Evolutionary conservation across 2,888 invertebrate genomes (phyloP).

Genomic region (Stenichneumon culpator): DNA sequence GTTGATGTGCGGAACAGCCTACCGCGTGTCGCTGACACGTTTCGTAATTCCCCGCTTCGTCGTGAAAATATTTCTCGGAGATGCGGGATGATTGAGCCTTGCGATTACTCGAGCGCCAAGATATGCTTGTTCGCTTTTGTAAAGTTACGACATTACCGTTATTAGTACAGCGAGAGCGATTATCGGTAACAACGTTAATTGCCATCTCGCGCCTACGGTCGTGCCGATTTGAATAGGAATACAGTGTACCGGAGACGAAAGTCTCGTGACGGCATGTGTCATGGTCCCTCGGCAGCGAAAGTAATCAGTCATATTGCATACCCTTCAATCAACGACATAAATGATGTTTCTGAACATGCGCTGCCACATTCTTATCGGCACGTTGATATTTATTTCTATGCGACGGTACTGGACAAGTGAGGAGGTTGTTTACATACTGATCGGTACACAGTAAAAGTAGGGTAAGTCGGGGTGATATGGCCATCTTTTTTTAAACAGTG

Average conservation of each 20-base stretch:
- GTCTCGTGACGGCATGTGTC: conserved; percentile 14
- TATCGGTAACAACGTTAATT: conserved; percentile 57
- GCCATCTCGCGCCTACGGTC: conserved; percentile 23
- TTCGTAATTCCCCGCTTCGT: background rate
- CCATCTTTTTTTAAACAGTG: no score
- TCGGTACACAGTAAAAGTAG: no score
- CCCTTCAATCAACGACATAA: conserved; percentile 15
- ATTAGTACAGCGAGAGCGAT: conserved; percentile 41
- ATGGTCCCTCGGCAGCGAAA: conserved; percentile 25
- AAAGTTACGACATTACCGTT: conserved; percentile 30
- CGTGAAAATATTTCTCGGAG: conserved; percentile 9
- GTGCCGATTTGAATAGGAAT: conserved; percentile 26
- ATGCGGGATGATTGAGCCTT: background rate
- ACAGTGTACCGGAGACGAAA: conserved; percentile 9
- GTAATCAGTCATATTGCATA: conserved; percentile 36
- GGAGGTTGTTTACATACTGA: background rate
- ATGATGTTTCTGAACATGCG: background rate
- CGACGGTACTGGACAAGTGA: background rate
- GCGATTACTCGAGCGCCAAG: conserved; percentile 16
- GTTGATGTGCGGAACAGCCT: background rate
- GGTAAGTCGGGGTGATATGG: no score
- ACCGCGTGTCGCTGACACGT: conserved; percentile 4
- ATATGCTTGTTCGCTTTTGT: conserved; percentile 33
- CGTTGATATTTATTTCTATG: background rate
- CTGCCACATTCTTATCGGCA: conserved; percentile 10